Percentiles rank a stretch among this genome's conserved stretches.
Conservation (phyloP, 2,113 vertebrate species). For the Corythaixoides concolor region DNA sequence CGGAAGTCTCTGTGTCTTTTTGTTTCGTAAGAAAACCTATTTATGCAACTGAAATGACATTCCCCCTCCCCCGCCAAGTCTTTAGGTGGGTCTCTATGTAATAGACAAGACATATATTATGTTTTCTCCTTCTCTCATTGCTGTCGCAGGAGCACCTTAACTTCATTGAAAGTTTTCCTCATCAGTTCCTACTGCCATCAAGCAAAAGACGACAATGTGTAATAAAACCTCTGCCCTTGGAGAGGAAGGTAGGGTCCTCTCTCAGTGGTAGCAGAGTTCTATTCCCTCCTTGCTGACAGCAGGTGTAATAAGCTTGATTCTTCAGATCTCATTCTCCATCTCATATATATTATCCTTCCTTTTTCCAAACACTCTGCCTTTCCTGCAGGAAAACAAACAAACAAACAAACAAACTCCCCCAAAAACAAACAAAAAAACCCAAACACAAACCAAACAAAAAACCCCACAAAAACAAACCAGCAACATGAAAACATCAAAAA, state of each 20-base stretch:
- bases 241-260: neutral
- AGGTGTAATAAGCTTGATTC: neutral
- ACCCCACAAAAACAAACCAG: no score
- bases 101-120: neutral
- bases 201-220: neutral
- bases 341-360: neutral
- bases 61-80: accelerated
- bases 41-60: neutral
- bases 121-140: neutral
- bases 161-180: neutral
- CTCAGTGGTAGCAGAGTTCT: neutral
- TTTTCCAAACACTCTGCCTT: neutral
- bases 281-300: neutral
- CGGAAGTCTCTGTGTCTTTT: neutral
- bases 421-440: no score
- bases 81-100: neutral
- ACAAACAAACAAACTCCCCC: no score
- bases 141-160: neutral
- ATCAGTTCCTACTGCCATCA: neutral
- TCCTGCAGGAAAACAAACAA: neutral
- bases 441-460: neutral
- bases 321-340: neutral
- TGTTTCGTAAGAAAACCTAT: neutral
- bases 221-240: neutral
- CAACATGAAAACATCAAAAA: neutral